phyloP scores from a whole-genome alignment of 2,888 invertebrate species.

The Drosophila formosana region DNA sequence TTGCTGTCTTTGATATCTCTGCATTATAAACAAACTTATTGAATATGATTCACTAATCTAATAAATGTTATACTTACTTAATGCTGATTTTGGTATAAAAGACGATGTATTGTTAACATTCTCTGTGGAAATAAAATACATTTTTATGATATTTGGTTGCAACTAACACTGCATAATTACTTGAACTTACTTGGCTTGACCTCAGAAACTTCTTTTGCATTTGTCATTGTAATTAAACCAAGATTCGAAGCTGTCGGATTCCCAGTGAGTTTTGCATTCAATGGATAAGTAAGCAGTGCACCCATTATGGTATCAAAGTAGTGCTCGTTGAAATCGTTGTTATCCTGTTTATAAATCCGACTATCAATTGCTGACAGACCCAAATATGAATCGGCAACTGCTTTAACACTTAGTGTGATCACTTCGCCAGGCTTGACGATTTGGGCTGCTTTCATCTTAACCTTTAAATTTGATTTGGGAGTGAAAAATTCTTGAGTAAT shows the following conservation, averaged over 20 bases:
- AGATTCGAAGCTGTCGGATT: background rate
- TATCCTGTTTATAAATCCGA: background rate
- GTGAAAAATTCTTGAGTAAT: background rate
- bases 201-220: background rate
- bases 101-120: background rate
- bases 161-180: background rate
- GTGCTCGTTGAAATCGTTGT: constrained; percentile 13
- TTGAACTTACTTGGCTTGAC: background rate
- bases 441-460: constrained; percentile 14
- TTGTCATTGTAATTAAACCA: constrained; percentile 32
- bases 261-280: background rate
- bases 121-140: background rate
- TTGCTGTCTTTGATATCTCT: background rate
- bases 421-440: constrained; percentile 18
- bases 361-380: constrained; percentile 28
- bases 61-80: background rate
- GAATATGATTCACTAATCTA: background rate
- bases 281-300: background rate
- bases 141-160: background rate
- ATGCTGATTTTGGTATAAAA: background rate
- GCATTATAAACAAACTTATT: background rate
- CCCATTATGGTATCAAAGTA: constrained; percentile 14
- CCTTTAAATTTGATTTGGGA: constrained; percentile 5
- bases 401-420: constrained; percentile 10
- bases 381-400: constrained; percentile 32